Evolutionary conservation across 2,888 invertebrate genomes (phyloP).

Genomic region (Holacanthella duospinosa): DNA sequence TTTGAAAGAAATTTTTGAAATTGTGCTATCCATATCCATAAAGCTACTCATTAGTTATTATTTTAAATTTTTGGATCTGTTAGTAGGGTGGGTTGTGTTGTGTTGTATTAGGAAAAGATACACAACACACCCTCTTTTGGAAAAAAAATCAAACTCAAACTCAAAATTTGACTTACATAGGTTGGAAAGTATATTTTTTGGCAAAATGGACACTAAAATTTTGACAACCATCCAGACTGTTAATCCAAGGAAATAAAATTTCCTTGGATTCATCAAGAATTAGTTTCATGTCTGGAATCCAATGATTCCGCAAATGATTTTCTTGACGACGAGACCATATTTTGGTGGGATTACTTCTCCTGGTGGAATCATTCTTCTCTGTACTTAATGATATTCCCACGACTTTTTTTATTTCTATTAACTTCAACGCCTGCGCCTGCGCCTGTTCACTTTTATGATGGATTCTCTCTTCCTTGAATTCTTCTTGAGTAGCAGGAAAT

Average conservation of each 20-base stretch:
- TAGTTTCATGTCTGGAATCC: conserved; percentile 3
- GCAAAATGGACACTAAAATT: conserved; percentile 37
- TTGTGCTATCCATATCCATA: no score
- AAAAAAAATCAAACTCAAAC: background rate
- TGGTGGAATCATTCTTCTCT: conserved; percentile 17
- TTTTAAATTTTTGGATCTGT: background rate
- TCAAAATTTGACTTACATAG: conserved; percentile 24
- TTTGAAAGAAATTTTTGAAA: no score
- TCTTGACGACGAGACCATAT: conserved; percentile 31
- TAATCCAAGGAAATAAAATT: conserved; percentile 34
- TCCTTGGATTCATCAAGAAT: conserved; percentile 13
- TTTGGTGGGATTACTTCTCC: conserved; percentile 37
- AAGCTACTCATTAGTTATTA: no score
- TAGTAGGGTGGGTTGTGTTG: background rate
- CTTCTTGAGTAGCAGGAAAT: background rate
- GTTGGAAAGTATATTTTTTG: conserved; percentile 36
- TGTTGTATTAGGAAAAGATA: background rate
- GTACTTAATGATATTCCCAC: background rate
- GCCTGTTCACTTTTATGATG: no score
- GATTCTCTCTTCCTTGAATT: no score
- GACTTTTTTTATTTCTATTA: background rate
- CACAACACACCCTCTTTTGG: background rate
- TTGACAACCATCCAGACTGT: conserved; percentile 34
- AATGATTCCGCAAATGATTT: background rate
- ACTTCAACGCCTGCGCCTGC: no score